Conservation (phyloP, 2,888 invertebrate species). For the Amphimallon solstitiale region DNA sequence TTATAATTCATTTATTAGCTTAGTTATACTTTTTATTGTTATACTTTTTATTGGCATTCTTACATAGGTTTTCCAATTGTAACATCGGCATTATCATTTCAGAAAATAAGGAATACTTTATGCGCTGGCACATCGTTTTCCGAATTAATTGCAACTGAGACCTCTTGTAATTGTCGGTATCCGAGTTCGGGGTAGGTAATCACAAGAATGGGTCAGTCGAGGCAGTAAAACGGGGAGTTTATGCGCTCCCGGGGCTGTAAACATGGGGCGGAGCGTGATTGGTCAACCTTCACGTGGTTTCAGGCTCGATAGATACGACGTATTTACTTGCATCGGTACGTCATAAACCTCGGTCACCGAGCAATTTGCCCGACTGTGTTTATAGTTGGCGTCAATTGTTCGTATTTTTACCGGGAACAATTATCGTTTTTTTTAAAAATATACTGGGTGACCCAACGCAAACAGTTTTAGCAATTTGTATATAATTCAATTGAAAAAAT, state of each 20-base stretch:
- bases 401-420: background rate
- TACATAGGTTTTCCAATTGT: no score
- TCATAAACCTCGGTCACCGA: constrained; percentile 44
- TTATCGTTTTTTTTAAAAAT: background rate
- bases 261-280: constrained; percentile 51
- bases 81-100: no score
- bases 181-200: constrained; percentile 2
- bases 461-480: no score
- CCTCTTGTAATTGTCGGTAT: constrained; percentile 5
- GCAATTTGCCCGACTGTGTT: constrained; percentile 11
- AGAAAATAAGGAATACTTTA: no score
- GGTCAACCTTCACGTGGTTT: constrained; percentile 53
- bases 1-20: no score
- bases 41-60: no score
- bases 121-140: no score
- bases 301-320: constrained; percentile 41
- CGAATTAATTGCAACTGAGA: no score
- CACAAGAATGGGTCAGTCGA: constrained; percentile 38
- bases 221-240: constrained; percentile 52
- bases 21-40: no score
- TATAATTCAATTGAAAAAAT: no score
- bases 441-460: background rate
- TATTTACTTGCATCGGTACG: constrained; percentile 47
- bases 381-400: constrained; percentile 7
- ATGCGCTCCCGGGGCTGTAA: constrained; percentile 52